These are phyloP conservation scores for Umimayanthus chanpuru DNA, from an alignment of 92 coral and sea anemone species.

Conservation along the genomic window DNA sequence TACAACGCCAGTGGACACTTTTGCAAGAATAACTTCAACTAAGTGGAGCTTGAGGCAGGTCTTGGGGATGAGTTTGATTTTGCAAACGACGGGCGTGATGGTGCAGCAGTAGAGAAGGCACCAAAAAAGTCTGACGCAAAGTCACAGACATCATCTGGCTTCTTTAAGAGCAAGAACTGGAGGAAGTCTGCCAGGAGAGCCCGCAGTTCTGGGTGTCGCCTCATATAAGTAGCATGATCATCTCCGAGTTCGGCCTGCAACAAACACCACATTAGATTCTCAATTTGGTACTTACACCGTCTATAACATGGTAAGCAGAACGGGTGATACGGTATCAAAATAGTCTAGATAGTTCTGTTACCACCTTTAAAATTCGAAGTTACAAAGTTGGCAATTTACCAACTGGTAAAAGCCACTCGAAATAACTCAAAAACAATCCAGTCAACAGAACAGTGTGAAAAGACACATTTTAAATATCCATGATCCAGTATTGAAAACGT, in stretches of 20 bases:
- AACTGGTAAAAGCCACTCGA: no score
- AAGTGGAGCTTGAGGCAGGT: constrained; percentile 1
- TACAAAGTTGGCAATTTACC: no score
- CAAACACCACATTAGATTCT: not conserved
- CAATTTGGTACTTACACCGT: no score
- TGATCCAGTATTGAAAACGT: no score
- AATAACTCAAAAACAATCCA: no score
- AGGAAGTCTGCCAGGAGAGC: constrained; percentile 95
- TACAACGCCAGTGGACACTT: not conserved
- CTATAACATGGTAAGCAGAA: no score
- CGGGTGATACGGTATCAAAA: no score
- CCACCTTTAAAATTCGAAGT: no score
- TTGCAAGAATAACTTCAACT: not conserved
- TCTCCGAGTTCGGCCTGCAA: constrained; percentile 88
- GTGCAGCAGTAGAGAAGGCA: constrained; percentile 90
- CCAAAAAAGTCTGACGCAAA: constrained; percentile 95
- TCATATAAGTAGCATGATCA: constrained; percentile 93
- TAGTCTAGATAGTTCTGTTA: no score
- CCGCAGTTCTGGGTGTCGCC: constrained; percentile 92
- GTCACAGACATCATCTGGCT: constrained; percentile 95
- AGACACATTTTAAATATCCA: no score
- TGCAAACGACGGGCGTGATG: constrained; percentile 81
- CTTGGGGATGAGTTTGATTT: constrained; percentile 55
- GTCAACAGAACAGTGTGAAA: no score
- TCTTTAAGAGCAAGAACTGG: constrained; percentile 89